Evolutionary conservation across 2,888 invertebrate genomes (phyloP).

Genomic region (Tanytarsus gracilentus): DNA sequence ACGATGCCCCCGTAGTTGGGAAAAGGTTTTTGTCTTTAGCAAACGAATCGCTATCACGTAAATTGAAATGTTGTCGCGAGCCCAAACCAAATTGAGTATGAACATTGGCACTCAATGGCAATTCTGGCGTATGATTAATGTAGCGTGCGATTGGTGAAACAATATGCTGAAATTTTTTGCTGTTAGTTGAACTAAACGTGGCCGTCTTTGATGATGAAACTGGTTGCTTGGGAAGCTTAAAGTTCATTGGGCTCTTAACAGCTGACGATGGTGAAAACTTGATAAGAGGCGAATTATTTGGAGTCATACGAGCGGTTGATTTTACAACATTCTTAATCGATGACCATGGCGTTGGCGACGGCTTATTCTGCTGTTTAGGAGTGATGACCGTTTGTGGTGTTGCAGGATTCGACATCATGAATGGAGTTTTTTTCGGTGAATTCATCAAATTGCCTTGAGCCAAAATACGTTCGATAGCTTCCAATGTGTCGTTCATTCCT

Average conservation of each 20-base stretch:
- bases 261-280: background rate
- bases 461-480: constrained; percentile 10
- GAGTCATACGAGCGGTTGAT: background rate
- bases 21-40: background rate
- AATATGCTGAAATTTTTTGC: constrained; percentile 11
- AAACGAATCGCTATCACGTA: constrained; percentile 10
- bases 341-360: background rate
- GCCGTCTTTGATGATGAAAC: background rate
- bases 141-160: constrained; percentile 5
- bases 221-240: constrained; percentile 1
- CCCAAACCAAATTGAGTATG: background rate
- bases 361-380: too few relatives aligned
- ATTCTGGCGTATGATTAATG: constrained; percentile 15
- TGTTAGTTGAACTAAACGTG: background rate
- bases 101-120: background rate
- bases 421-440: background rate
- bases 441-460: constrained; percentile 2
- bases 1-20: background rate
- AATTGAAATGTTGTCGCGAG: background rate
- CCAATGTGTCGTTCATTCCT: constrained; percentile 14
- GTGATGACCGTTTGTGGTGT: too few relatives aligned
- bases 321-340: background rate
- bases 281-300: background rate
- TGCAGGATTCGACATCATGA: too few relatives aligned
- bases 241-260: background rate